Evolutionary conservation across 2,888 invertebrate species (phyloP).

Genomic region (Phlogophora meticulosa): DNA sequence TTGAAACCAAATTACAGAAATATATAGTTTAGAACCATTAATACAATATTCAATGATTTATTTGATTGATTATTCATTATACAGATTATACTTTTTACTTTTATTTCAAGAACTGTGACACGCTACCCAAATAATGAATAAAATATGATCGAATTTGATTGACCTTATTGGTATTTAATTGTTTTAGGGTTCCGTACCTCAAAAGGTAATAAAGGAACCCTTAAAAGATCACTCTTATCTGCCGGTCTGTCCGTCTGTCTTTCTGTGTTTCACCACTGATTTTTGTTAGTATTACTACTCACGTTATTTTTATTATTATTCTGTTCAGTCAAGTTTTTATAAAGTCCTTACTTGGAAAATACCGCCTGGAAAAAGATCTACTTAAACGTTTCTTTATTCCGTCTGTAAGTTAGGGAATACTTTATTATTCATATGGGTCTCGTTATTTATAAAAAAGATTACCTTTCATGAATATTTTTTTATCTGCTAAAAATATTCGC

Average conservation of each 20-base stretch:
- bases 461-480: background rate
- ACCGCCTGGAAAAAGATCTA: constrained; percentile 1
- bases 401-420: constrained; percentile 5
- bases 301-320: too few species aligned
- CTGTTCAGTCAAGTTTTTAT: constrained; percentile 2
- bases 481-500: background rate
- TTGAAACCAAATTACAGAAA: too few species aligned
- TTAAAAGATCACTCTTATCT: too few species aligned
- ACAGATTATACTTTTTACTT: constrained; percentile 22
- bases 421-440: constrained; percentile 25
- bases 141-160: constrained; percentile 12
- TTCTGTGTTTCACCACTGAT: too few species aligned
- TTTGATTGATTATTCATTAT: constrained; percentile 43
- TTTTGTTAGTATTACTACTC: too few species aligned
- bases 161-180: background rate
- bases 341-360: constrained; percentile 4
- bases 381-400: constrained; percentile 23
- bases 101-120: constrained; percentile 16
- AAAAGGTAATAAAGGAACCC: too few species aligned
- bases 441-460: constrained; percentile 10
- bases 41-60: constrained; percentile 25
- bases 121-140: background rate
- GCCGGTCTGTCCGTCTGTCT: too few species aligned
- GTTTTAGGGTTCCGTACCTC: too few species aligned
- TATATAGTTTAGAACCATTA: constrained; percentile 4